Evolutionary conservation across 2,797 vertebrate species (phyloP).

Genomic region (Schizopygopsis pylzovi): DNA sequence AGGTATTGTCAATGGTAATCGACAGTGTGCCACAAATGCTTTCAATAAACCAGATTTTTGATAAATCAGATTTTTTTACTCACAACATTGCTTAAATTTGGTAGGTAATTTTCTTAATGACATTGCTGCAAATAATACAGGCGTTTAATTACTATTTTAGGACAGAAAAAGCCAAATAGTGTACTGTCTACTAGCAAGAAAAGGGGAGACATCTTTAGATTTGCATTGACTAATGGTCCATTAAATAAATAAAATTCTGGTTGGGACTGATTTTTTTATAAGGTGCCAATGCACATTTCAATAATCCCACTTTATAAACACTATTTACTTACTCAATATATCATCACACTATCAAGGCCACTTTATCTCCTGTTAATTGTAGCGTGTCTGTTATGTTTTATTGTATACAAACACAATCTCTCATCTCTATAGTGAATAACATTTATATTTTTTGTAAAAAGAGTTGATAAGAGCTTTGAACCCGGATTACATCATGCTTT

Average conservation of each 20-base stretch:
- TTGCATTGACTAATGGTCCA: background rate
- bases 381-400: conserved; percentile 30
- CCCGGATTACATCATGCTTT: conserved; percentile 48
- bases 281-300: conserved; percentile 6
- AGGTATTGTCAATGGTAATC: background rate
- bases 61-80: background rate
- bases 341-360: conserved; percentile 31
- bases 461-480: conserved; percentile 43
- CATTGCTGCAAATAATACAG: background rate
- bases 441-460: conserved; percentile 3
- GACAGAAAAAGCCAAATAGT: background rate
- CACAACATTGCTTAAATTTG: background rate
- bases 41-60: background rate
- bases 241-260: background rate
- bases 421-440: background rate
- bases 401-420: background rate
- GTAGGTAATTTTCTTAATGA: background rate
- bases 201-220: background rate
- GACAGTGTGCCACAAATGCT: background rate
- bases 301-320: conserved; percentile 8
- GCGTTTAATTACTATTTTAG: background rate
- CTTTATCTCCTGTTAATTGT: conserved; percentile 33
- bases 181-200: background rate
- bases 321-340: conserved; percentile 16
- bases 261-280: background rate